Conservation (phyloP, 1,140 invertebrate genomes). For the Parasteatoda tepidariorum region DNA sequence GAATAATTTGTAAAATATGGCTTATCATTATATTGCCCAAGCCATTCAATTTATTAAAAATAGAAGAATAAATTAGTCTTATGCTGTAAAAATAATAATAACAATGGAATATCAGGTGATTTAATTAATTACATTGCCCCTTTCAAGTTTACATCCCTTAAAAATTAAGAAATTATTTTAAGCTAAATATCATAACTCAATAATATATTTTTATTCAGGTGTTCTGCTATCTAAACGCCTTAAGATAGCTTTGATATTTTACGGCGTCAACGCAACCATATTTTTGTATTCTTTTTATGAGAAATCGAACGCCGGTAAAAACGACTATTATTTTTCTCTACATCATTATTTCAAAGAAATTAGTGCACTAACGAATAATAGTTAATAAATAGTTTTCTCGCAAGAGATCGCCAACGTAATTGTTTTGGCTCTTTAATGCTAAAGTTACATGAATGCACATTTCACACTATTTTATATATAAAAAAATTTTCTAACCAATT, state of each 20-base stretch:
- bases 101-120: too few relatives aligned
- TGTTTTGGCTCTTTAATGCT: too few relatives aligned
- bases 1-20: too few relatives aligned
- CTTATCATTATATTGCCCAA: too few relatives aligned
- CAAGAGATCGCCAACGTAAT: neutral
- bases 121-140: too few relatives aligned
- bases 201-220: slow-evolving; percentile 33
- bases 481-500: too few relatives aligned
- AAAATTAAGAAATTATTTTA: neutral
- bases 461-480: too few relatives aligned
- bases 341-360: neutral
- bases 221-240: slow-evolving; percentile 14
- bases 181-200: neutral
- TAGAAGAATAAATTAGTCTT: too few relatives aligned
- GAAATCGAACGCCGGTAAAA: neutral
- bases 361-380: neutral
- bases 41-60: too few relatives aligned
- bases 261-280: slow-evolving; percentile 1
- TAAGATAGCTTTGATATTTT: neutral
- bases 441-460: too few relatives aligned
- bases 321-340: neutral
- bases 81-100: too few relatives aligned
- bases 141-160: too few relatives aligned
- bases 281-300: slow-evolving; percentile 50
- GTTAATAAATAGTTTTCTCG: neutral